A percentile compares a stretch with the other conserved stretches of the same genome.
These are phyloP conservation scores for Marmota flaviventris DNA, from an alignment of 2,113 vertebrate genomes.

Conservation along the genomic window DNA sequence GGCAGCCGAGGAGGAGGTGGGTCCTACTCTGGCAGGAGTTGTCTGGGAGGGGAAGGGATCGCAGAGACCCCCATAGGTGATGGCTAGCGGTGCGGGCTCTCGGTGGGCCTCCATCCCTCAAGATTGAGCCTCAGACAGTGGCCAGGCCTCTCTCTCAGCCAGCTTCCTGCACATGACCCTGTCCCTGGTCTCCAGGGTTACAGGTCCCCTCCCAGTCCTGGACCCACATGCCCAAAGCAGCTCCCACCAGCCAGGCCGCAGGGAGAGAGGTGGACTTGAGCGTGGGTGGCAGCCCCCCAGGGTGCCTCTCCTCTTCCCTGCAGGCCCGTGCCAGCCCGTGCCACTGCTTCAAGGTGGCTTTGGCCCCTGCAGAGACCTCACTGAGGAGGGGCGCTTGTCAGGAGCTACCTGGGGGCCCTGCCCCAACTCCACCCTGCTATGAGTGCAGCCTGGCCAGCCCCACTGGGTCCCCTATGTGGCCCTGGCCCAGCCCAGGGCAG, in stretches of 20 bases:
- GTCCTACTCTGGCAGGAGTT: too few species aligned
- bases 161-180: neutral
- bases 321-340: neutral
- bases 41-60: too few species aligned
- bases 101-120: neutral
- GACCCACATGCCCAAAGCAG: neutral
- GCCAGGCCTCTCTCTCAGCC: neutral
- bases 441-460: neutral
- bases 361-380: neutral
- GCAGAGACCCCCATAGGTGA: neutral
- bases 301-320: neutral
- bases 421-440: rapidly evolving
- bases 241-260: neutral
- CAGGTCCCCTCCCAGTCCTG: neutral
- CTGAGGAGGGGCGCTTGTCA: too few species aligned
- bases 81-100: rapidly evolving
- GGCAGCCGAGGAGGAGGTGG: rapidly evolving
- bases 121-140: neutral
- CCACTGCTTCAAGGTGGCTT: neutral
- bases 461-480: rapidly evolving
- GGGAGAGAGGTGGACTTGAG: rapidly evolving
- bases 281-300: neutral
- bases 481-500: neutral
- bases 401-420: neutral
- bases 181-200: neutral